phyloP scores from a whole-genome alignment of 1,140 invertebrate genomes.

The Dermatophagoides farinae region DNA sequence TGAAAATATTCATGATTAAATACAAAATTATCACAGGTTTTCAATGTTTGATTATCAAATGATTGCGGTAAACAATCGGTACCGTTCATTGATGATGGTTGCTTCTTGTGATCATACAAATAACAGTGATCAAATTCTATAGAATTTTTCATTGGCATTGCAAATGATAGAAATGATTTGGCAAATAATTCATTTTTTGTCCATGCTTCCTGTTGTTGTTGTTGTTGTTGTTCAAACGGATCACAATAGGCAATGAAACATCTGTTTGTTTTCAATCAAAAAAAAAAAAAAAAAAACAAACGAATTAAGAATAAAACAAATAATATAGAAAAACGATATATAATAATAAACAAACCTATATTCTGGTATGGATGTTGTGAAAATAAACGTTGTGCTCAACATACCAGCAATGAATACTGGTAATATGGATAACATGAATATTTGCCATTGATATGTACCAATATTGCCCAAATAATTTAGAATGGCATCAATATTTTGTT shows the following conservation, averaged over 20 bases:
- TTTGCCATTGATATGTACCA: neutral
- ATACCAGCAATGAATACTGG: slow-evolving; percentile 2
- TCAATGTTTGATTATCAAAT: neutral
- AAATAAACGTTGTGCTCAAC: neutral
- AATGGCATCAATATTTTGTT: neutral
- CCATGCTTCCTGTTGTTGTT: too few species aligned
- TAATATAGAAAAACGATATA: too few species aligned
- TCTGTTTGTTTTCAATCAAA: neutral
- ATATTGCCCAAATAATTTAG: neutral
- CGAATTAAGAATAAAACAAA: too few species aligned
- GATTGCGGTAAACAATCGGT: neutral
- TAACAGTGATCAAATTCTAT: neutral
- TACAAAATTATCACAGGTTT: neutral
- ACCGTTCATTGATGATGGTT: neutral
- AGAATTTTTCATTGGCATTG: neutral
- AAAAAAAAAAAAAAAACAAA: neutral
- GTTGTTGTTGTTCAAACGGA: neutral
- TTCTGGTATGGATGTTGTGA: neutral
- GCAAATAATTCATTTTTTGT: neutral
- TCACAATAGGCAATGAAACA: neutral
- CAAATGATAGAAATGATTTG: neutral
- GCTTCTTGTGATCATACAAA: neutral
- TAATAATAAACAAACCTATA: neutral
- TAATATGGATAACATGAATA: neutral
- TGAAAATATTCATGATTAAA: slow-evolving; percentile 1